Conservation (phyloP, 2,797 vertebrate species). For the Ctenochaetus hawaiiensis region DNA sequence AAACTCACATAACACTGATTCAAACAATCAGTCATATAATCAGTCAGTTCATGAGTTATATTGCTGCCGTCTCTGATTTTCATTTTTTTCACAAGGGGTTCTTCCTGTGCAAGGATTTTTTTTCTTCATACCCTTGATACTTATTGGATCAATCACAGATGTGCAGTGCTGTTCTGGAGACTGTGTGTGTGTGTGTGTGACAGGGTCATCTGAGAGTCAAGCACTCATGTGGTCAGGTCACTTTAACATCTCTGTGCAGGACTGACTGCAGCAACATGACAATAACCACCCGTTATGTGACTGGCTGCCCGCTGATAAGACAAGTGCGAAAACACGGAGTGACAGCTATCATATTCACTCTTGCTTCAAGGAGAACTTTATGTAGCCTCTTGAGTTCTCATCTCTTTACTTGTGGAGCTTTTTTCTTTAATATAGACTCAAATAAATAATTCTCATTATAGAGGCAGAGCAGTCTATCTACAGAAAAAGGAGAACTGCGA, state of each 20-base stretch:
- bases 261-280: constrained; percentile 58
- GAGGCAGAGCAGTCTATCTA: neutral
- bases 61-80: constrained; percentile 53
- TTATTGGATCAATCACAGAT: constrained; percentile 48
- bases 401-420: constrained; percentile 17
- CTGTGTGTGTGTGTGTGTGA: constrained; percentile 1
- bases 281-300: constrained; percentile 46
- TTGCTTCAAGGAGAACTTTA: constrained; percentile 34
- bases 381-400: neutral
- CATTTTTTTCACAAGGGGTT: constrained; percentile 47
- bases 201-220: constrained; percentile 41
- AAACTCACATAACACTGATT: constrained; percentile 58
- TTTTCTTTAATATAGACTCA: neutral
- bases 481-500: neutral
- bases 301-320: constrained; percentile 34
- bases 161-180: constrained; percentile 30
- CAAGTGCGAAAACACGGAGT: constrained; percentile 39
- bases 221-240: constrained; percentile 42
- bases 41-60: constrained; percentile 62
- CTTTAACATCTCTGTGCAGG: constrained; percentile 34
- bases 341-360: constrained; percentile 56
- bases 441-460: neutral
- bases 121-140: constrained; percentile 1
- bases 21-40: constrained; percentile 53
- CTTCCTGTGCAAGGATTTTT: constrained; percentile 3